Base-by-base conservation (phyloP, 2,113 vertebrate species). In the Amblyopsis rosae region DNA sequence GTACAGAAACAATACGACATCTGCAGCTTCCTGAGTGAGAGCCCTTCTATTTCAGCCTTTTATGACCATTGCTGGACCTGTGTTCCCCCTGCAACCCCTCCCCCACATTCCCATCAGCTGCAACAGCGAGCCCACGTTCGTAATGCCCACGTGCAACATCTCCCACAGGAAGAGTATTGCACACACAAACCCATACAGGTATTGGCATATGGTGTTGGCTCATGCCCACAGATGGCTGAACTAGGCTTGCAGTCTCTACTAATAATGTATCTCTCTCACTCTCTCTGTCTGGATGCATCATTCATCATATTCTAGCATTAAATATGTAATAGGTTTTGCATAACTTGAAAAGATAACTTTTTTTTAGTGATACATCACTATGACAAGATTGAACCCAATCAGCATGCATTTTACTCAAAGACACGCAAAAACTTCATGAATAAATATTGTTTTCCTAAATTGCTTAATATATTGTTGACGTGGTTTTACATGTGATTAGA, bases 41-140 rank as follows among this genome's bases (percentile, higher is more conserved):
- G 75, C 64, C 68, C 58, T 55, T 48, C 32, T 64, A 59, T 72
- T 50, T 46, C 73, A 12, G 63, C 45, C 26, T 13, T 81, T 90
- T 81, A 86, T 62, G 51, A 51, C 1, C 60, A 69, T 63, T 64
- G 59, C 60, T 54, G 12, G 47, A 68, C 55, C 35, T 65, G 49
- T 60, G 33, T 51, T 75, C 11, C 41, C 17, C 19, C 54, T 19
- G 1, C 12, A 49, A 47, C 3, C 1, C 54, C 0, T 2, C 50
- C 50, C 2, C 13, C 58, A n/a, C 35, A 3, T 12, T 13, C 35
- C 12, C 62, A 7, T 15, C 41, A 2, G 10, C n/a, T 46, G 35
- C 35, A 8, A 6, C 15, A 46, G 35, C n/a, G 26, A 26, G 3
- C 26, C 26, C 26, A 26, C 26, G 26, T 26, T 19, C 26, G 26